Percentiles rank a stretch among this genome's conserved stretches.
These are phyloP conservation scores for Malacoctenus gilli DNA, from an alignment of 2,797 vertebrate species.

Conservation along the genomic window DNA sequence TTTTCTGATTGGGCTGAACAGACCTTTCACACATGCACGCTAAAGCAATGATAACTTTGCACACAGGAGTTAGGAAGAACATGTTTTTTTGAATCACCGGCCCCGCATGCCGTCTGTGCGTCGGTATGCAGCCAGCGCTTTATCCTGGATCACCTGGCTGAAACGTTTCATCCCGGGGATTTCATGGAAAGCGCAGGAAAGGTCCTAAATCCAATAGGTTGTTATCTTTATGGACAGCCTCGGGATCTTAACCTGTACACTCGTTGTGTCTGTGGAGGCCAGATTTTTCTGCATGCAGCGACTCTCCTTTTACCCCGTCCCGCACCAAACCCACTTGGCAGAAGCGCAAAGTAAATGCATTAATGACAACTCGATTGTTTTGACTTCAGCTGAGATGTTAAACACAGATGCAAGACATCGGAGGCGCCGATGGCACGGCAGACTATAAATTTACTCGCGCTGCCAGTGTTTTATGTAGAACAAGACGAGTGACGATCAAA, in stretches of 20 bases:
- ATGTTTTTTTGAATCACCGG: constrained; percentile 28
- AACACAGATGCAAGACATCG: constrained; percentile 47
- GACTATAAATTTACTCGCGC: constrained; percentile 36
- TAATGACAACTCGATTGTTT: constrained; percentile 37
- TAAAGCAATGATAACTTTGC: constrained; percentile 7
- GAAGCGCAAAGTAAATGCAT: constrained; percentile 1
- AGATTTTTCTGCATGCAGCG: too few relatives aligned
- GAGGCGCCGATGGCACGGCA: constrained; percentile 5
- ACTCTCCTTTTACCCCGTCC: too few relatives aligned
- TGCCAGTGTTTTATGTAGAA: constrained; percentile 51
- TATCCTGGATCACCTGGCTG: constrained; percentile 47
- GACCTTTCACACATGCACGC: background rate
- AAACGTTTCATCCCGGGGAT: constrained; percentile 52
- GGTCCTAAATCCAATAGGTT: constrained; percentile 22
- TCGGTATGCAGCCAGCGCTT: constrained; percentile 33
- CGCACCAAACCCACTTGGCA: constrained; percentile 7
- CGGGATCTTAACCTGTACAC: constrained; percentile 33
- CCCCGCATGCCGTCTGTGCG: constrained; percentile 27
- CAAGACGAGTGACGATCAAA: constrained; percentile 47
- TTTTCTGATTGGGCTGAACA: background rate
- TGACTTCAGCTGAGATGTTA: constrained; percentile 47
- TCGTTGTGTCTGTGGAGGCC: constrained; percentile 9
- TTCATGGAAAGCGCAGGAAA: constrained; percentile 24
- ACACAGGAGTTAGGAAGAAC: constrained; percentile 8
- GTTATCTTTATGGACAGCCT: constrained; percentile 35